A percentile compares a stretch with the other conserved stretches of the same genome.
phyloP scores from a whole-genome alignment of 2,113 vertebrate genomes.

The Plectropomus leopardus region DNA sequence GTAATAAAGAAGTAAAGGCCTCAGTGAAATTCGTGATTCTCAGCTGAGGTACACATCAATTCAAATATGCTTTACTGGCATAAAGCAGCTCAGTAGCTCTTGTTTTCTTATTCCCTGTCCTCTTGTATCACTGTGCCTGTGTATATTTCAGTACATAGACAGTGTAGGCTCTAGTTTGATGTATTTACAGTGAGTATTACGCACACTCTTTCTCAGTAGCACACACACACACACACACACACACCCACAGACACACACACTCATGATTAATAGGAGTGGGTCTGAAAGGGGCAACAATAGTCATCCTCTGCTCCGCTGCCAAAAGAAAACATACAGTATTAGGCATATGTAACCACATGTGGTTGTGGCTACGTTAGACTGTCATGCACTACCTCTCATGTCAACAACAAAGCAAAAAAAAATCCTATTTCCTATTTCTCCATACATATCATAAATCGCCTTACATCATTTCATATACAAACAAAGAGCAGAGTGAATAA shows the following conservation, averaged over 20 bases:
- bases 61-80: background rate
- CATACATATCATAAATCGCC: conserved; percentile 77
- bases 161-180: conserved; percentile 39
- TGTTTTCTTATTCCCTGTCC: conserved; percentile 15
- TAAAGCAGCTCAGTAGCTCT: background rate
- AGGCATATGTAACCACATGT: conserved; percentile 51
- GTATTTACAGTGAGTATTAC: conserved; percentile 33
- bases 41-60: background rate
- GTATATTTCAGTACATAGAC: conserved; percentile 36
- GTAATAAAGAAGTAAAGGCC: conserved; percentile 4
- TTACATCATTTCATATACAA: conserved; percentile 46
- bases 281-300: conserved; percentile 64
- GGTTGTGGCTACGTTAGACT: conserved; percentile 49
- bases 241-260: conserved; percentile 46
- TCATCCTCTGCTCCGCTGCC: conserved; percentile 60
- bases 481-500: conserved; percentile 3
- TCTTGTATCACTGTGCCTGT: conserved; percentile 21
- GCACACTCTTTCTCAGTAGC: conserved; percentile 27
- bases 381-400: conserved; percentile 46
- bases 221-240: conserved; percentile 38
- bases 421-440: background rate
- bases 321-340: conserved; percentile 60
- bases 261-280: conserved; percentile 63
- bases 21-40: background rate
- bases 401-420: conserved; percentile 47